These are phyloP conservation scores for Trichopoda pennipes DNA, from an alignment of 2,888 invertebrate genomes.

Conservation along the genomic window DNA sequence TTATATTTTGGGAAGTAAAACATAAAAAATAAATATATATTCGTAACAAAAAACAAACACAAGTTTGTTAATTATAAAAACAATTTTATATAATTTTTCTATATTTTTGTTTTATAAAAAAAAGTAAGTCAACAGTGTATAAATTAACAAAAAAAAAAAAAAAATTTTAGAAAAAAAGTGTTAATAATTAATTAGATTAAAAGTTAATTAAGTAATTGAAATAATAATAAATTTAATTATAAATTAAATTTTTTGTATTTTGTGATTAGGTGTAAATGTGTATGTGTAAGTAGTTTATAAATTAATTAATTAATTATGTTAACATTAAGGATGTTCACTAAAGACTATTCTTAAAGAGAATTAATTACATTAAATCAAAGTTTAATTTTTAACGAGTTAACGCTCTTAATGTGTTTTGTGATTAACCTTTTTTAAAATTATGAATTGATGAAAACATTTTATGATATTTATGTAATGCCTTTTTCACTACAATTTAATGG, in stretches of 20 bases:
- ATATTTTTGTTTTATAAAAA: constrained; percentile 22
- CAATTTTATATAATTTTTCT: constrained; percentile 20
- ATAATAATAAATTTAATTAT: constrained; percentile 43
- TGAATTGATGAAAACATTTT: constrained; percentile 13
- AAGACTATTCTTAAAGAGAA: background rate
- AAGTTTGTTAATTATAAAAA: constrained; percentile 36
- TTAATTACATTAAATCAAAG: too few species aligned
- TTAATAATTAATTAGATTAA: constrained; percentile 23
- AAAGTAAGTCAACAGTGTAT: constrained; percentile 24
- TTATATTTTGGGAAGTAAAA: constrained; percentile 1
- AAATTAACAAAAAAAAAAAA: constrained; percentile 21
- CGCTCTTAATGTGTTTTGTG: background rate
- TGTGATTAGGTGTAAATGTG: constrained; percentile 32
- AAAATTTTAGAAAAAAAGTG: background rate
- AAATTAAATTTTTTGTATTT: constrained; percentile 33
- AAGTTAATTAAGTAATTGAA: constrained; percentile 35
- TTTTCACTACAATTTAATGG: background rate
- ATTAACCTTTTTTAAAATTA: background rate
- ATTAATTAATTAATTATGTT: background rate
- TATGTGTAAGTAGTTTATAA: constrained; percentile 20
- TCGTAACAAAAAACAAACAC: constrained; percentile 1
- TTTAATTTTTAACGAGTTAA: background rate
- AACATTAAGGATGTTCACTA: background rate
- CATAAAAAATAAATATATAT: background rate
- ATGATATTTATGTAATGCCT: background rate